phyloP scores from a whole-genome alignment of 2,888 invertebrate genomes.

The Carterocephalus palaemon region DNA sequence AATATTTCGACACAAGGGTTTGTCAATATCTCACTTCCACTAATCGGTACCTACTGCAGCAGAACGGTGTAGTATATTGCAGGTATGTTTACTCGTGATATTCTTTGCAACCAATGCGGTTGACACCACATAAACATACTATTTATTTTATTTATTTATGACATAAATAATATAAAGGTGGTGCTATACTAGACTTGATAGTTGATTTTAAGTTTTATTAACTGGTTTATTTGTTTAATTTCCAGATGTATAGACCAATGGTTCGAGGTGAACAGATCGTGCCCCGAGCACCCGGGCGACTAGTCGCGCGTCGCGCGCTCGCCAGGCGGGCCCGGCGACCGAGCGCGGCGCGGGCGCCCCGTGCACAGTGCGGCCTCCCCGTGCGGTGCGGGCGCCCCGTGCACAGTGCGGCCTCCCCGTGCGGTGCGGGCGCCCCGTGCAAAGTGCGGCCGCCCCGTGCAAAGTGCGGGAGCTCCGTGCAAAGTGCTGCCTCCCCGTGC shows the following conservation, averaged over 20 bases:
- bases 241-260: constrained; percentile 99
- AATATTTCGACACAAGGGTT: no score
- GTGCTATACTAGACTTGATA: not conserved
- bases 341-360: constrained; percentile 18
- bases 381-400: constrained; percentile 8
- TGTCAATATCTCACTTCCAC: no score
- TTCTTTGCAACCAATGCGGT: no score
- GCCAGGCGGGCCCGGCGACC: constrained; percentile 16
- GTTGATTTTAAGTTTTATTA: not conserved
- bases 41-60: no score
- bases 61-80: no score
- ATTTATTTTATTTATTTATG: no score
- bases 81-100: no score
- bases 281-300: constrained; percentile 99
- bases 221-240: constrained; percentile 34
- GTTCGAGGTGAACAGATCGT: constrained; percentile 99
- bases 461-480: not conserved
- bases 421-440: constrained; percentile 10
- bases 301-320: constrained; percentile 64
- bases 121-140: no score
- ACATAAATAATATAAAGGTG: no score
- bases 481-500: constrained; percentile 1
- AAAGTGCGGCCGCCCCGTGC: not conserved
- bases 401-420: constrained; percentile 78
- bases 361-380: constrained; percentile 78